phyloP scores from a whole-genome alignment of 2,888 invertebrate genomes.

The Spodoptera exigua region DNA sequence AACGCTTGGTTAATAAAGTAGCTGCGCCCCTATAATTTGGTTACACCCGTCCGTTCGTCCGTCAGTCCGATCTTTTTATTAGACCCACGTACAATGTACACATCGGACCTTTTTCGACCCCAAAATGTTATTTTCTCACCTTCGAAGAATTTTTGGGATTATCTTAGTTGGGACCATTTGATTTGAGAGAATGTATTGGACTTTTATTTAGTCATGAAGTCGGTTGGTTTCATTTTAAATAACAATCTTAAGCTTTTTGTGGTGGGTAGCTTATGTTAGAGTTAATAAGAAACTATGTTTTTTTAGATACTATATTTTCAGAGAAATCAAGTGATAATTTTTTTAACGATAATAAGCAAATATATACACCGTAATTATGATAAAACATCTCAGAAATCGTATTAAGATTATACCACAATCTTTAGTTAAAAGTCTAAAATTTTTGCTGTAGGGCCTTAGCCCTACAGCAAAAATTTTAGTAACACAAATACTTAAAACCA shows the following conservation, averaged over 20 bases:
- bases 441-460: too few species aligned
- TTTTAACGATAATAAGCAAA: too few species aligned
- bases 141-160: conserved; percentile 24
- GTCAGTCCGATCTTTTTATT: conserved; percentile 43
- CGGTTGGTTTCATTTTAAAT: conserved; percentile 19
- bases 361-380: too few species aligned
- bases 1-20: conserved; percentile 32
- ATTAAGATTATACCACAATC: too few species aligned
- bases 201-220: conserved; percentile 12
- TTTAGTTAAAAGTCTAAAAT: too few species aligned
- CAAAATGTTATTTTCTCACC: conserved; percentile 28
- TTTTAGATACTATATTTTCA: too few species aligned
- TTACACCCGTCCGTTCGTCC: conserved; percentile 32
- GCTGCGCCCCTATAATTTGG: conserved; percentile 43
- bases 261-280: neutral
- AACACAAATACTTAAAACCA: too few species aligned
- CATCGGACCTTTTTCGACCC: neutral
- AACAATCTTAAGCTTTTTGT: neutral
- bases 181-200: conserved; percentile 6
- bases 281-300: too few species aligned
- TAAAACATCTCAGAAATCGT: too few species aligned
- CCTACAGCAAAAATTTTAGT: too few species aligned
- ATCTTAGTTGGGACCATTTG: conserved; percentile 22
- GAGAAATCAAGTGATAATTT: too few species aligned
- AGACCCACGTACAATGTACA: conserved; percentile 10